Base-by-base conservation (phyloP, 1,140 invertebrate species). In the Armadillidium nasatum region DNA sequence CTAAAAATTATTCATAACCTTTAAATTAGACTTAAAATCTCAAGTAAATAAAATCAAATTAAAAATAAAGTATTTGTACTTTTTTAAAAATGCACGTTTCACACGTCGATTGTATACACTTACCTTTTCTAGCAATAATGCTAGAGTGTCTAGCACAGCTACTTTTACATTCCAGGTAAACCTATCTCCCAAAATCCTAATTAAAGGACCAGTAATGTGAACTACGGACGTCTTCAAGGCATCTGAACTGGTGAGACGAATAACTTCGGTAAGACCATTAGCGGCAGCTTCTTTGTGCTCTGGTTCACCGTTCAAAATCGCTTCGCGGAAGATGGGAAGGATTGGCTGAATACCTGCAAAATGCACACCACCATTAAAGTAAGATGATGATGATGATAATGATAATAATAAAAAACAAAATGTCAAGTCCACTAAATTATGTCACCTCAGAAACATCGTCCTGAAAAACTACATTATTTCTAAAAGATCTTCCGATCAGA, bases 201-300 rank as follows among this genome's bases (percentile, higher is more conserved):
- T 99, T 15, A 99, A 87, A 0, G 97, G 97, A 10, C 97, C 97
- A 23, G 97, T 98, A 79, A 99, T 96, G 82, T 96, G 93, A 45
- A 99, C 92, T 1, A 99, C 95, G 70, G 95, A 97, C 2, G 95
- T 92, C 84, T 97, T 95, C 21, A 99, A 85, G 7, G 95, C 94
- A 69, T 90, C 86, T 0, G 93, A 88, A 79, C 90, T 93, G 0
- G 95, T 95, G 46, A 97, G 85, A 80, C 89, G 89, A 81, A 99
- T 97, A 0, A 98, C 89, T 87, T 98, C 95, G 10, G 94, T 93
- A 72, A 98, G 87, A 79, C 95, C 95, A 83, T 94, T 89, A n/a
- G 96, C 94, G 0, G 96, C 95, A 79, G 91, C 90, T 86, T 99
- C 96, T 85, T 99, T 99, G 81, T 95, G 89, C 79, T 99, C 97